These are phyloP conservation scores for Sphinx pinastri DNA, from an alignment of 2,888 invertebrate genomes.

Conservation along the genomic window DNA sequence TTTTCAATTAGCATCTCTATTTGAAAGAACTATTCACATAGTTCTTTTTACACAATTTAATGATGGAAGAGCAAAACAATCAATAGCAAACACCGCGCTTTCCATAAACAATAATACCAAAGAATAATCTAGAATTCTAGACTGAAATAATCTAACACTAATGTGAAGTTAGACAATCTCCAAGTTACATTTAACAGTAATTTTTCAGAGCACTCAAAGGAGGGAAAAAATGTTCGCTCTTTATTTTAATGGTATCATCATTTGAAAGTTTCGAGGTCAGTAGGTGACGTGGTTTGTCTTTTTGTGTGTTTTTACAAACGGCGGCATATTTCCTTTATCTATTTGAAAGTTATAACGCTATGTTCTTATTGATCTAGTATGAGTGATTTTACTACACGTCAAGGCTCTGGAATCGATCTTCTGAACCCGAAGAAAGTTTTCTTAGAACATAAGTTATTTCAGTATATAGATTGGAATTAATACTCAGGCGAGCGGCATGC, in stretches of 20 bases:
- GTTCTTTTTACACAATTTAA: too few species aligned
- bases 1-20: not conserved
- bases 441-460: too few species aligned
- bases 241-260: conserved; percentile 17
- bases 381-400: too few species aligned
- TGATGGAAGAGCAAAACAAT: too few species aligned
- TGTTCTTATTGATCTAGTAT: too few species aligned
- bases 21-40: not conserved
- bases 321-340: not conserved
- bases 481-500: too few species aligned
- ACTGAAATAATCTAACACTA: not conserved
- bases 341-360: not conserved
- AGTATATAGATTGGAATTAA: too few species aligned
- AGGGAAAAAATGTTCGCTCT: conserved; percentile 5
- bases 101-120: too few species aligned
- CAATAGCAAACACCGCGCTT: too few species aligned
- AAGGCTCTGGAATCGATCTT: too few species aligned
- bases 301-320: not conserved
- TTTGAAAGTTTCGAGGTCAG: conserved; percentile 16
- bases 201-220: conserved; percentile 2
- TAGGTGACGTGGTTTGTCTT: conserved; percentile 6
- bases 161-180: not conserved
- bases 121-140: conserved; percentile 1
- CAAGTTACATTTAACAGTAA: conserved; percentile 20
- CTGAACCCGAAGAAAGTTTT: too few species aligned